Base-by-base conservation (phyloP, 2,888 invertebrate species). In the Anagyrus pseudococci region DNA sequence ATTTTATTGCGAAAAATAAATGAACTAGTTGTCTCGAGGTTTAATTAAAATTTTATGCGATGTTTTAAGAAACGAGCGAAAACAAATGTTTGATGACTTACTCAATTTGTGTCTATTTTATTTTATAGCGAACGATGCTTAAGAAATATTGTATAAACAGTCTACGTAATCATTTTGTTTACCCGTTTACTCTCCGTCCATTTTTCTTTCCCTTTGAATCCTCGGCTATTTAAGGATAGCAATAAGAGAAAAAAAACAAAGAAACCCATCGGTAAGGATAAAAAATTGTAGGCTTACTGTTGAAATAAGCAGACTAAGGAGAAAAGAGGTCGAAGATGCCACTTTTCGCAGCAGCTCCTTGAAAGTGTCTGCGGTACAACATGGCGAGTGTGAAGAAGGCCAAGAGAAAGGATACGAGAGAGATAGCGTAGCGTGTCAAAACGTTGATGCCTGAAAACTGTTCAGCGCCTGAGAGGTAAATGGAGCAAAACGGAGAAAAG, bases 211-310 rank as follows among this genome's bases (percentile, higher is more conserved):
- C 13, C 22, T 53, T 17, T 17, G 22, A 4, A 8, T n/a, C 23
- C 20, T 23, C 2, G 13, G 6, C 41, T 23, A 6, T n/a, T 19
- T 22, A 17, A 25, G 7, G 17, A 4, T 13, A 13, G 26, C 29
- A 10, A n/a, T n/a, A 49, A 47, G 47, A 25, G 2, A 46, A n/a
- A n/a, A n/a, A n/a, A n/a, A n/a, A n/a, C n/a, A n/a, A n/a, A 47
- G 48, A 59, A 41, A n/a, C 53, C 53, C 53, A 47, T 59, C 22
- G 37, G 29, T 29, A 20, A 20, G 63, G 55, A 58, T 64, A 66
- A 67, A 68, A 68, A 66, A 64, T 67, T 65, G 58, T 59, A 58
- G 64, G 62, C 64, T 67, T 64, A 67, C 67, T 66, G 64, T 67
- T 56, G 64, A 63, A 56, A 64, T 60, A 46, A 56, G 26, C 13